These are phyloP conservation scores for Papilio elwesi DNA, from an alignment of 2,888 invertebrate genomes.

Conservation along the genomic window DNA sequence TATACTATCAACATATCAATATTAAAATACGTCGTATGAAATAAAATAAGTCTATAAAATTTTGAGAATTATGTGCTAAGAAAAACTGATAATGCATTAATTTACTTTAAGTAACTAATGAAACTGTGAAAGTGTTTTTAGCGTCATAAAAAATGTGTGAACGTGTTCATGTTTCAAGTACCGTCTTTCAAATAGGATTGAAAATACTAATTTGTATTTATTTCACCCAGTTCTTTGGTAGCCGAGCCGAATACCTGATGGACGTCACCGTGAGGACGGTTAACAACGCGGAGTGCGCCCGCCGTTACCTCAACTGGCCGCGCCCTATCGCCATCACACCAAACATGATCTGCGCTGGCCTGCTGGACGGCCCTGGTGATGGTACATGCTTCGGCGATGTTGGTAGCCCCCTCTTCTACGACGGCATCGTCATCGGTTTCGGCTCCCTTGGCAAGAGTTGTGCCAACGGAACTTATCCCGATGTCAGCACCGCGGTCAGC, in stretches of 20 bases:
- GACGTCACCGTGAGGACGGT: constrained; percentile 62
- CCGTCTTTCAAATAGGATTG: neutral
- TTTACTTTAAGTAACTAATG: too few relatives aligned
- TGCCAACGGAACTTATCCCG: constrained; percentile 69
- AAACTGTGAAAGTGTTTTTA: too few relatives aligned
- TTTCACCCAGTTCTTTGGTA: constrained; percentile 32
- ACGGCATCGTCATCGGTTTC: constrained; percentile 63
- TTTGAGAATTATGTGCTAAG: too few relatives aligned
- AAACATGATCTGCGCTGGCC: constrained; percentile 64
- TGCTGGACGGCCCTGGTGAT: constrained; percentile 53
- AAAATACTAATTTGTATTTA: neutral
- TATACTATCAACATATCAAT: too few relatives aligned
- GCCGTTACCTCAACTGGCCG: constrained; percentile 51
- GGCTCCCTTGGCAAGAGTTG: constrained; percentile 78
- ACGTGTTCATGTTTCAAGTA: constrained; percentile 25
- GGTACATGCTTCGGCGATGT: constrained; percentile 55
- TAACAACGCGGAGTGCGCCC: constrained; percentile 54
- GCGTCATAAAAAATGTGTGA: too few relatives aligned
- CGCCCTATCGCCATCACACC: constrained; percentile 54
- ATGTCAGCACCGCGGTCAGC: constrained; percentile 63
- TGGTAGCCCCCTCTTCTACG: constrained; percentile 49
- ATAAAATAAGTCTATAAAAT: too few relatives aligned
- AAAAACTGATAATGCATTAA: too few relatives aligned
- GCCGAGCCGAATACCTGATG: constrained; percentile 47
- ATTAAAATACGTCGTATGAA: too few relatives aligned